A percentile compares a stretch with the other conserved stretches of the same genome.
phyloP scores from a whole-genome alignment of 2,888 invertebrate species.

The Biston stratarius region DNA sequence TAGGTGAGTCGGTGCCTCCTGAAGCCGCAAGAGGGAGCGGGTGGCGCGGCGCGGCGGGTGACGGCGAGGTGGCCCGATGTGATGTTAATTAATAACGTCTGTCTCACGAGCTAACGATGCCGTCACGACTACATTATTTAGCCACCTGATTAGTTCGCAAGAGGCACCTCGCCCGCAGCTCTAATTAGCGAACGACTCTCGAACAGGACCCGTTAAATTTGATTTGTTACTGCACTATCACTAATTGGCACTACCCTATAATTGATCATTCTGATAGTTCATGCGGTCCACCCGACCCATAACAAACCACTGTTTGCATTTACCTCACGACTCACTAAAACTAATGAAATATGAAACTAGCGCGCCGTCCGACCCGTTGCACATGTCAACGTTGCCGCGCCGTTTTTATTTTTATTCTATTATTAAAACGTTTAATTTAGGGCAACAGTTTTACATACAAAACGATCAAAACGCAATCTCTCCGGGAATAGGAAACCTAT shows the following conservation, averaged over 20 bases:
- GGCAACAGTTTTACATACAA: conserved; percentile 83
- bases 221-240: conserved; percentile 81
- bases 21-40: conserved; percentile 44
- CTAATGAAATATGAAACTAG: conserved; percentile 72
- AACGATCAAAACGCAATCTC: conserved; percentile 84
- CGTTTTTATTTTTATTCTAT: conserved; percentile 81
- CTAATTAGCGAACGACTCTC: conserved; percentile 78
- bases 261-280: conserved; percentile 69
- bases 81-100: conserved; percentile 86
- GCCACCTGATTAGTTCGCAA: conserved; percentile 84
- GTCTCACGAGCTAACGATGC: conserved; percentile 82
- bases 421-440: conserved; percentile 85
- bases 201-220: conserved; percentile 73
- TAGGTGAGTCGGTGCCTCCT: conserved; percentile 29
- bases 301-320: conserved; percentile 61
- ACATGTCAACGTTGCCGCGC: conserved; percentile 69
- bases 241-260: conserved; percentile 78
- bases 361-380: conserved; percentile 54
- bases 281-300: conserved; percentile 55
- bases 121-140: conserved; percentile 85
- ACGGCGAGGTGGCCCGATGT: conserved; percentile 62
- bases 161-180: conserved; percentile 74
- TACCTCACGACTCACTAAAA: conserved; percentile 62
- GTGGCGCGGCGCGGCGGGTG: conserved; percentile 37
- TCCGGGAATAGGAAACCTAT: conserved; percentile 83